phyloP scores from a whole-genome alignment of 2,113 vertebrate genomes.

The Prunella himalayana region DNA sequence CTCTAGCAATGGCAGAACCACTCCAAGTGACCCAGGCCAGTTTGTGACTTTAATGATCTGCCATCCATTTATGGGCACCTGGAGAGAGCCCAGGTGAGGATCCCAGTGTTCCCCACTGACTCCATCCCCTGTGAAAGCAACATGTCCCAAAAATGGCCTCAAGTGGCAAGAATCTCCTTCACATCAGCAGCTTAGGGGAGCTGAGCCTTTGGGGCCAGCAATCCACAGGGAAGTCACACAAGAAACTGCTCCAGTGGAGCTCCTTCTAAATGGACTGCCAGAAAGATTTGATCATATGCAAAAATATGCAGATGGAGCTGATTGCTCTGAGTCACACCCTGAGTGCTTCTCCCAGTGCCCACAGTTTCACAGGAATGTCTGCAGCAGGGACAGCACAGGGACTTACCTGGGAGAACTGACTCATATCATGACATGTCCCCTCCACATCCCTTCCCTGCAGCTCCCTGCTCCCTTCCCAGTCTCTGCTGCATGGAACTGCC shows the following conservation, averaged over 20 bases:
- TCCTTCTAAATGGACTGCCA: neutral
- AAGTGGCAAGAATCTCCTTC: neutral
- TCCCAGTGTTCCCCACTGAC: fast-evolving
- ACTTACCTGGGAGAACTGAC: neutral
- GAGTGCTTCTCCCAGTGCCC: neutral
- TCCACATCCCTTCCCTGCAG: fast-evolving
- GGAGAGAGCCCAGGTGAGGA: neutral
- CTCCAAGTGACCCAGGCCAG: neutral
- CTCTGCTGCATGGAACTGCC: neutral
- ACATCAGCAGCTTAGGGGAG: neutral
- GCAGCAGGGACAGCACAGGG: neutral
- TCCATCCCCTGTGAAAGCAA: neutral
- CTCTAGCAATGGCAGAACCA: neutral
- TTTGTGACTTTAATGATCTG: neutral
- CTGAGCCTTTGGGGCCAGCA: neutral
- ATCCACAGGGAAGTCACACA: neutral
- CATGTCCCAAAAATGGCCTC: neutral
- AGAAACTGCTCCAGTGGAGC: neutral
- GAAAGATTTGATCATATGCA: neutral
- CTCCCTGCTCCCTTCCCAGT: neutral
- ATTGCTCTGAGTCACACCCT: neutral
- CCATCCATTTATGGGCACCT: neutral
- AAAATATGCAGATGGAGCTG: neutral
- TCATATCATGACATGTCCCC: neutral
- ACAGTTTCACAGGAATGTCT: fast-evolving